These are phyloP conservation scores for Armadillidium nasatum DNA, from an alignment of 1,140 invertebrate species.

Conservation along the genomic window DNA sequence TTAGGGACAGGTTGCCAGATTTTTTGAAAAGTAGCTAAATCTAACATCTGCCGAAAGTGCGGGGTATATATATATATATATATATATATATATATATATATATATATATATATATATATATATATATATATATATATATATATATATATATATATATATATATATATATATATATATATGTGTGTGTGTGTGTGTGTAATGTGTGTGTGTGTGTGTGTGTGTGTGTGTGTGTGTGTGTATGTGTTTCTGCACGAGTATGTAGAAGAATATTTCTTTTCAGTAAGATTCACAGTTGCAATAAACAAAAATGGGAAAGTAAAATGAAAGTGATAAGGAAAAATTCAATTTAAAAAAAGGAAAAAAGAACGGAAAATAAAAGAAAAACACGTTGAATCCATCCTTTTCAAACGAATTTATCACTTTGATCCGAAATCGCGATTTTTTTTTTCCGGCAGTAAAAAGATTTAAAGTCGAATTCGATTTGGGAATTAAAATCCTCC, in stretches of 20 bases:
- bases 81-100: slow-evolving; percentile 12
- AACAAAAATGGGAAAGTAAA: neutral
- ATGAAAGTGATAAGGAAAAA: neutral
- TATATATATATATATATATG: slow-evolving; percentile 1
- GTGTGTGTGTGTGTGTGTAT: neutral
- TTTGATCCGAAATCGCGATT: neutral
- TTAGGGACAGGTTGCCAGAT: too few species aligned
- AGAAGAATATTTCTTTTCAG: too few species aligned
- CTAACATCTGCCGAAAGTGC: too few species aligned
- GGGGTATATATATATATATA: slow-evolving; percentile 15
- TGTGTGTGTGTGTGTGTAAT: neutral
- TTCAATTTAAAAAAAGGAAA: neutral
- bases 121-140: slow-evolving; percentile 5
- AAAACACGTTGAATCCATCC: neutral
- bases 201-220: neutral
- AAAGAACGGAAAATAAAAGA: neutral
- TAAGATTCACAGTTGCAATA: too few species aligned
- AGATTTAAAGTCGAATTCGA: neutral
- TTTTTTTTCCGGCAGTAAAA: neutral
- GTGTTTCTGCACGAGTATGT: too few species aligned
- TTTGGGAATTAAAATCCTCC: neutral
- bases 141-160: slow-evolving; percentile 14
- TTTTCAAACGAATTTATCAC: slow-evolving; percentile 1
- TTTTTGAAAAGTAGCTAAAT: too few species aligned
- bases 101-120: slow-evolving; percentile 3